phyloP scores from a whole-genome alignment of 2,797 vertebrate genomes.

The Gymnothorax reevesii region DNA sequence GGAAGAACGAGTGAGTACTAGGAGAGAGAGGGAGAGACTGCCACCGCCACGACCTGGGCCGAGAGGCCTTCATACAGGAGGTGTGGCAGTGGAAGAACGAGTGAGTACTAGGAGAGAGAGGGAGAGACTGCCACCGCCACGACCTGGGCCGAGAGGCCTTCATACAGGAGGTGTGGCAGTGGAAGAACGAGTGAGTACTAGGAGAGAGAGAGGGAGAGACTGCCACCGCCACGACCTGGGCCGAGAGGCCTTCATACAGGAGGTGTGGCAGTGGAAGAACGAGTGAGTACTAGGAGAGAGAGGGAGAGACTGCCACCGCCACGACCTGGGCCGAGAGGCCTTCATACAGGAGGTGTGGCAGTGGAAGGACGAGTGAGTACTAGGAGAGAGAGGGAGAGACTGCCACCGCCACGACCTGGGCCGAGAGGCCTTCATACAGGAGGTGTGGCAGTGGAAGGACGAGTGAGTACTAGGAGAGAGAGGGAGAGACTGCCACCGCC shows the following conservation, averaged over 20 bases:
- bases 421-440: conserved; percentile 79
- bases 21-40: not conserved
- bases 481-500: conserved; percentile 67
- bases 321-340: conserved; percentile 83
- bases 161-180: conserved; percentile 87
- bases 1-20: conserved; percentile 87
- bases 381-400: not conserved
- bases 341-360: conserved; percentile 89
- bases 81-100: conserved; percentile 94
- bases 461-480: conserved; percentile 72
- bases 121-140: conserved; percentile 74
- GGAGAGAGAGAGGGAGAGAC: not conserved
- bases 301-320: conserved; percentile 67
- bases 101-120: conserved; percentile 64
- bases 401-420: conserved; percentile 89
- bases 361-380: conserved; percentile 90
- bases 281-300: conserved; percentile 72
- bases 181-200: conserved; percentile 87
- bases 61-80: conserved; percentile 81
- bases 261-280: conserved; percentile 92
- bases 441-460: conserved; percentile 92
- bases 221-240: conserved; percentile 82
- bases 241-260: conserved; percentile 79
- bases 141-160: conserved; percentile 85
- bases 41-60: conserved; percentile 86